These are phyloP conservation scores for Hypercompe scribonia DNA, from an alignment of 2,888 invertebrate genomes.

Conservation along the genomic window DNA sequence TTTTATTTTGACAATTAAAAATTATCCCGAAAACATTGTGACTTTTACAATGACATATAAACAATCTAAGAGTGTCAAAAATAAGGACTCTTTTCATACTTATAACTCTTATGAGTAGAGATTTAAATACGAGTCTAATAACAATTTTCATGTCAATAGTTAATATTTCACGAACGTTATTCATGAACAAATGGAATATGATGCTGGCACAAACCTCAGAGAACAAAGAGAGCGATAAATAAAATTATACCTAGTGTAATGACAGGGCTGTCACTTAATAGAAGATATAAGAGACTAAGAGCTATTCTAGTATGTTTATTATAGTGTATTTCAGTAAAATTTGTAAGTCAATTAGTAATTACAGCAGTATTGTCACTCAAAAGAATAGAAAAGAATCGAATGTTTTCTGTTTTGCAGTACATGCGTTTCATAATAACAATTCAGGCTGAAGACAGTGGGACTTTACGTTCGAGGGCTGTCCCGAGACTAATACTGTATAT, in stretches of 20 bases:
- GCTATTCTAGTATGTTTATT: neutral
- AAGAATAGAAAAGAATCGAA: neutral
- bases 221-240: conserved; percentile 72
- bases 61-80: conserved; percentile 36
- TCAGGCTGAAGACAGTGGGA: neutral
- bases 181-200: conserved; percentile 66
- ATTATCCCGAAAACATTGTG: conserved; percentile 30
- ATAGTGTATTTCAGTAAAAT: neutral
- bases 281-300: conserved; percentile 17
- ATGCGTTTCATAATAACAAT: neutral
- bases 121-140: conserved; percentile 49
- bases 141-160: conserved; percentile 60
- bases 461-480: too few species aligned
- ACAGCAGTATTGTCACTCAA: neutral
- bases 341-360: neutral
- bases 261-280: conserved; percentile 43
- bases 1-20: conserved; percentile 47
- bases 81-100: conserved; percentile 33
- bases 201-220: conserved; percentile 68
- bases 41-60: conserved; percentile 43
- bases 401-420: neutral
- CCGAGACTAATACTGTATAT: too few species aligned
- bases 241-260: conserved; percentile 61
- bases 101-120: conserved; percentile 36
- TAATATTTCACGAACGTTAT: conserved; percentile 60